Conservation (phyloP, 2,888 invertebrate species). For the Drosophila prostipennis region DNA sequence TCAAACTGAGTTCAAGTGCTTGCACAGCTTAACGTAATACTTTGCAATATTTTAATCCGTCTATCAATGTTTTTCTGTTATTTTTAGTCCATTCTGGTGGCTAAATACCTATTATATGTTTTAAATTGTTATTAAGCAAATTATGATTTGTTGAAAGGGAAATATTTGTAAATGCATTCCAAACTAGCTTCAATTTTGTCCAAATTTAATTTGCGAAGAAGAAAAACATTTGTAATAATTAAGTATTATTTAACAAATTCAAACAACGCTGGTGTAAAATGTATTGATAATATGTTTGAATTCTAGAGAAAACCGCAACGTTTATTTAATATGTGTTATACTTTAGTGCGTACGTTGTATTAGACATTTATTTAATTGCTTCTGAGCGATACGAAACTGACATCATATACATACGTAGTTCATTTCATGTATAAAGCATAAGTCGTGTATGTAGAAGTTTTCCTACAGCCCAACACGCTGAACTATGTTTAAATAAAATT, state of each 20-base stretch:
- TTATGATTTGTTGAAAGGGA: slow-evolving; percentile 33
- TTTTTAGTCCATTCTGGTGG: slow-evolving; percentile 20
- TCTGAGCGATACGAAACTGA: slow-evolving; percentile 45
- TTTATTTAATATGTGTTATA: slow-evolving; percentile 54
- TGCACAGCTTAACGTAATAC: slow-evolving; percentile 41
- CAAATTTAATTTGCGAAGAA: slow-evolving; percentile 62
- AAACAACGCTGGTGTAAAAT: slow-evolving; percentile 19
- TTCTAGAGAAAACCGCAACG: slow-evolving; percentile 26
- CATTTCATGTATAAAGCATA: slow-evolving; percentile 61
- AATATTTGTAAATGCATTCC: slow-evolving; percentile 72
- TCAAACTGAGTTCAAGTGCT: slow-evolving; percentile 28
- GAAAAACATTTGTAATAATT: slow-evolving; percentile 45
- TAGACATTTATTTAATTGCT: slow-evolving; percentile 59
- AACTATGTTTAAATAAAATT: slow-evolving; percentile 70
- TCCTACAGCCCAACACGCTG: slow-evolving; percentile 27
- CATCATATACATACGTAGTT: slow-evolving; percentile 52
- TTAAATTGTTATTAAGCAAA: slow-evolving; percentile 50
- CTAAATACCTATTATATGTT: slow-evolving; percentile 38
- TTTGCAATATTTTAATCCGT: slow-evolving; percentile 73
- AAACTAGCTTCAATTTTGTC: slow-evolving; percentile 67
- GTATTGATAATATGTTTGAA: slow-evolving; percentile 41
- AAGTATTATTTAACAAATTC: slow-evolving; percentile 61
- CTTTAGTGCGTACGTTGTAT: slow-evolving; percentile 51
- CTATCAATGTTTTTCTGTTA: slow-evolving; percentile 45
- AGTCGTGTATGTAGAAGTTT: slow-evolving; percentile 27